Percentiles rank a stretch among this genome's conserved stretches.
Evolutionary conservation across 2,113 vertebrate genomes (phyloP).

Genomic region (Abramis brama): DNA sequence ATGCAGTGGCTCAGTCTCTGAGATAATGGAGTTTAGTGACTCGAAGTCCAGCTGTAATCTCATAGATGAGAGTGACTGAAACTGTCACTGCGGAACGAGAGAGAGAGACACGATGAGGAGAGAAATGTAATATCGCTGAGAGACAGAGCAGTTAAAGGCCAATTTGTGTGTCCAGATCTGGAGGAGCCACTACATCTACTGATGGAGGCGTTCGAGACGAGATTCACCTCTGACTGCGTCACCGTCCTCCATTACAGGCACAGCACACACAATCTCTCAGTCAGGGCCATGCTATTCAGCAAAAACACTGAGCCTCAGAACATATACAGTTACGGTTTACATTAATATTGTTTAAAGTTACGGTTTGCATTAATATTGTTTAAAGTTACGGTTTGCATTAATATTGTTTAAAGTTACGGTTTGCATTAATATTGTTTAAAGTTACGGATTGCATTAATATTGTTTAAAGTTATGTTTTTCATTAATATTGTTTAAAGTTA

Average conservation of each 20-base stretch:
- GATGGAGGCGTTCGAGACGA: background rate
- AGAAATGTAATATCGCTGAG: conserved; percentile 78
- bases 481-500: no score
- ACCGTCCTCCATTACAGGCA: background rate
- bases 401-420: no score
- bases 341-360: background rate
- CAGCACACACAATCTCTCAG: background rate
- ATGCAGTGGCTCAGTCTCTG: background rate
- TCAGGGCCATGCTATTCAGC: background rate
- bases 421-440: no score
- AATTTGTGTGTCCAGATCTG: conserved; percentile 18
- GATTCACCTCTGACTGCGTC: background rate
- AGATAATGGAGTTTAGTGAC: conserved; percentile 44
- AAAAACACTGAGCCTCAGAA: background rate
- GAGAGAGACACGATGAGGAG: conserved; percentile 72
- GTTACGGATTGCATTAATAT: no score
- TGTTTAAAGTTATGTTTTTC: no score
- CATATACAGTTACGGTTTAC: background rate
- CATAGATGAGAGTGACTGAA: conserved; percentile 57
- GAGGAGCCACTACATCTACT: background rate
- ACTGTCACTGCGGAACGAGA: conserved; percentile 68
- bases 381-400: no score
- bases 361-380: no score
- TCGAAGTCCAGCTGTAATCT: conserved; percentile 44
- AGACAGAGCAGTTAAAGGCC: conserved; percentile 73